Conservation (phyloP, 2,113 vertebrate genomes). For the Lampris incognitus region DNA sequence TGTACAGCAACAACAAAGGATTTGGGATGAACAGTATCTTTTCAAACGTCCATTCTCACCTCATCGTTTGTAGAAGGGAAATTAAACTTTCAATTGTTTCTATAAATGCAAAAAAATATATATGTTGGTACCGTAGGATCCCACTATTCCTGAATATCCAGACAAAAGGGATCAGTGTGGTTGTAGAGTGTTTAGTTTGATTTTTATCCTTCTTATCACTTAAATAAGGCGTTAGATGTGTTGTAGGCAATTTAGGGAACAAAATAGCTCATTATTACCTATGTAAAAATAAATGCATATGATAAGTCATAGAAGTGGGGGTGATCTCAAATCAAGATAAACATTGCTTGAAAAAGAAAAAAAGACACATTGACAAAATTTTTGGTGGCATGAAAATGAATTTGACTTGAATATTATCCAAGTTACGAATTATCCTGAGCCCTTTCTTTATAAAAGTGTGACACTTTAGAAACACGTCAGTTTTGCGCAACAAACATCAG, state of each 20-base stretch:
- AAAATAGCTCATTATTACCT: conserved; percentile 32
- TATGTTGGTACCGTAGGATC: neutral
- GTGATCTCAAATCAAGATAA: conserved; percentile 37
- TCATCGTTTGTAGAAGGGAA: conserved; percentile 46
- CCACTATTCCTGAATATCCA: neutral
- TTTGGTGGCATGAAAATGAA: neutral
- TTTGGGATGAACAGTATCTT: conserved; percentile 12
- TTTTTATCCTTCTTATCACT: conserved; percentile 1
- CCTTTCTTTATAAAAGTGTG: neutral
- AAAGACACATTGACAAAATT: neutral
- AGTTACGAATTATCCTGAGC: neutral
- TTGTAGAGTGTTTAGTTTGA: conserved; percentile 20
- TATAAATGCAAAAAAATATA: neutral
- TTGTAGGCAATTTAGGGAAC: conserved; percentile 33
- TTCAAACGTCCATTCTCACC: conserved; percentile 39
- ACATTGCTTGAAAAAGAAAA: neutral
- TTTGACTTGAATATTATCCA: too few relatives aligned
- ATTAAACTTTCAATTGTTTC: conserved; percentile 6
- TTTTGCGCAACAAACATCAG: neutral
- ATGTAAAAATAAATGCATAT: conserved; percentile 20
- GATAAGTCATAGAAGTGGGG: neutral
- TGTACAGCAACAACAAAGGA: conserved; percentile 34
- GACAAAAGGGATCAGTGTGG: neutral
- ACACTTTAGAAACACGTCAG: neutral
- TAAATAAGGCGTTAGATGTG: conserved; percentile 7